phyloP scores from a whole-genome alignment of 2,113 vertebrate species.

The Scopus umbretta region DNA sequence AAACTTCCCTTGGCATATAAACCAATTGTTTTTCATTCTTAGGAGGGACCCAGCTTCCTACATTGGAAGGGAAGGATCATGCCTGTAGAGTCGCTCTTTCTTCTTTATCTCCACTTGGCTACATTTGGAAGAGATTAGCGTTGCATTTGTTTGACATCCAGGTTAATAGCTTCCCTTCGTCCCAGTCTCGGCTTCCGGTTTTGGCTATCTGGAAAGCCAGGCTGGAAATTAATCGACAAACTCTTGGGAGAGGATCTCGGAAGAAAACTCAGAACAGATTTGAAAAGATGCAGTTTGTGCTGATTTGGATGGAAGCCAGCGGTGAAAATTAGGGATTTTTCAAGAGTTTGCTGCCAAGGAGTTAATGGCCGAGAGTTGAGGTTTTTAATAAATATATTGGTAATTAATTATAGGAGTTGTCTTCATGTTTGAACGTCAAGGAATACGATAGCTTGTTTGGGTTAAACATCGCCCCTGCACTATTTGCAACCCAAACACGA shows the following conservation, averaged over 20 bases:
- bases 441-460: not conserved
- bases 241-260: conserved; percentile 2
- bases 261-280: not conserved
- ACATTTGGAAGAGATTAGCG: conserved; percentile 51
- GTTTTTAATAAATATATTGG: not conserved
- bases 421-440: not conserved
- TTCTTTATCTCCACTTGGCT: conserved; percentile 5
- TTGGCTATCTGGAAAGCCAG: conserved; percentile 4
- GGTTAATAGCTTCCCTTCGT: conserved; percentile 42
- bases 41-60: not conserved
- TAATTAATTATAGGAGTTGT: not conserved
- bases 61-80: not conserved
- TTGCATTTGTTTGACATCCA: conserved; percentile 40
- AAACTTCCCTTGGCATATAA: not conserved
- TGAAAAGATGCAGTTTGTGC: not conserved
- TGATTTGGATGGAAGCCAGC: not conserved
- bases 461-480: not conserved
- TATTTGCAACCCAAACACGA: conserved; percentile 3
- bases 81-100: not conserved
- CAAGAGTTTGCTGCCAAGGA: conserved; percentile 16
- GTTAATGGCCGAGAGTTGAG: not conserved
- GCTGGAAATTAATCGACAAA: conserved; percentile 12
- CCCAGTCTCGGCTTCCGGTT: conserved; percentile 21
- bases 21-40: not conserved
- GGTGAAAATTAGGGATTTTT: not conserved